These are phyloP conservation scores for Canis aureus DNA, from an alignment of 2,113 vertebrate genomes.

Conservation along the genomic window DNA sequence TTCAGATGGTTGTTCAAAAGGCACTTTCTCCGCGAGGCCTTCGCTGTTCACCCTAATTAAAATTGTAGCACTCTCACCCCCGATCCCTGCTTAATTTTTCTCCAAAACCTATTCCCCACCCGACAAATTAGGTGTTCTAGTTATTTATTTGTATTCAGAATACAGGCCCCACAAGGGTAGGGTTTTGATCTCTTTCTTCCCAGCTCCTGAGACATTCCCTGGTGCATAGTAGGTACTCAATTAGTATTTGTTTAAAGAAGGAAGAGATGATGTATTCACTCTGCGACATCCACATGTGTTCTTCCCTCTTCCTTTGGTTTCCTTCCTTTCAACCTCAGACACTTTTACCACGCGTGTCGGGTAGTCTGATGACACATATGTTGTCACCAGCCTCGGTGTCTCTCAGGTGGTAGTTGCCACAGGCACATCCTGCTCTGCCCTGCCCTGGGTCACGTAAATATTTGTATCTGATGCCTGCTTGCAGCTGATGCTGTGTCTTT, in stretches of 20 bases:
- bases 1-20: neutral
- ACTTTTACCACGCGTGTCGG: neutral
- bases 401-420: neutral
- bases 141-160: neutral
- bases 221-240: neutral
- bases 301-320: neutral
- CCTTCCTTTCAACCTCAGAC: neutral
- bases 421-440: neutral
- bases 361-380: neutral
- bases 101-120: neutral
- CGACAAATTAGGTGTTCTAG: neutral
- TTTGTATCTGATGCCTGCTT: neutral
- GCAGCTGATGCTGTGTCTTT: neutral
- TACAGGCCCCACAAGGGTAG: neutral
- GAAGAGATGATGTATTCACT: neutral
- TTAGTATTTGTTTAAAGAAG: neutral
- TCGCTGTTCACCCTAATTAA: neutral
- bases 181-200: neutral
- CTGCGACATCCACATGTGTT: neutral
- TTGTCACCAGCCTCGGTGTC: neutral
- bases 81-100: neutral
- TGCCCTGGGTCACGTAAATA: neutral
- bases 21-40: neutral
- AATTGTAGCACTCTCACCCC: neutral
- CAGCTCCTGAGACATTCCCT: neutral